These are phyloP conservation scores for Plectropomus leopardus DNA, from an alignment of 2,113 vertebrate genomes.

Conservation along the genomic window DNA sequence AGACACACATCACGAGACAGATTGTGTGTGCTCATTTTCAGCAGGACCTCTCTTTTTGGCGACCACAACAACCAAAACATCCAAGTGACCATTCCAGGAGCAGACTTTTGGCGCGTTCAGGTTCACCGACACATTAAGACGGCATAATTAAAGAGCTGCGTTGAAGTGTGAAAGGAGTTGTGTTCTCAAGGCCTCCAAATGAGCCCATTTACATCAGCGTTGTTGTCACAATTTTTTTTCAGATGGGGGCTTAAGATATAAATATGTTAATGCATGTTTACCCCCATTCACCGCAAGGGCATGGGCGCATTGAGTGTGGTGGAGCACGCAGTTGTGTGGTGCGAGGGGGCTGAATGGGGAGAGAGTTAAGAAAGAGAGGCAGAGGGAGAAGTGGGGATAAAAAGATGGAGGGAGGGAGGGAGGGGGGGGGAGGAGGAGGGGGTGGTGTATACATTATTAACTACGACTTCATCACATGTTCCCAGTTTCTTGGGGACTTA, in stretches of 20 bases:
- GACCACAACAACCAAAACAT: conserved; percentile 10
- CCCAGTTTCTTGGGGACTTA: conserved; percentile 89
- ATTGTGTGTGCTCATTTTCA: conserved; percentile 7
- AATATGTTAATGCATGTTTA: conserved; percentile 86
- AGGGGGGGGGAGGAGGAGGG: conserved; percentile 8
- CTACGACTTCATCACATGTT: conserved; percentile 88
- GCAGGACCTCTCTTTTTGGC: conserved; percentile 6
- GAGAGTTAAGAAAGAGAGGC: conserved; percentile 61
- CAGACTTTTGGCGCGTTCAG: conserved; percentile 8
- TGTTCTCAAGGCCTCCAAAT: conserved; percentile 76
- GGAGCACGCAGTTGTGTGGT: conserved; percentile 59
- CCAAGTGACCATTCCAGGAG: conserved; percentile 41
- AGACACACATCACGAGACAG: background rate
- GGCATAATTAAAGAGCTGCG: conserved; percentile 72
- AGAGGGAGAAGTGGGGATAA: conserved; percentile 62
- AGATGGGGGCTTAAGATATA: conserved; percentile 68
- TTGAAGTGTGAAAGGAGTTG: conserved; percentile 72
- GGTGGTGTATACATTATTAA: conserved; percentile 87
- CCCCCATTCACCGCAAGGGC: conserved; percentile 76
- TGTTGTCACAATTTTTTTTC: conserved; percentile 62
- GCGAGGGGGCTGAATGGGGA: conserved; percentile 54
- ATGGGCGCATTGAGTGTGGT: conserved; percentile 57
- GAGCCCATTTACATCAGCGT: conserved; percentile 71
- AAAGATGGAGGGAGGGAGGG: conserved; percentile 45
- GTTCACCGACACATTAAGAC: conserved; percentile 62